phyloP scores from a whole-genome alignment of 2,888 invertebrate genomes.

The Meiosimyza platycephala region DNA sequence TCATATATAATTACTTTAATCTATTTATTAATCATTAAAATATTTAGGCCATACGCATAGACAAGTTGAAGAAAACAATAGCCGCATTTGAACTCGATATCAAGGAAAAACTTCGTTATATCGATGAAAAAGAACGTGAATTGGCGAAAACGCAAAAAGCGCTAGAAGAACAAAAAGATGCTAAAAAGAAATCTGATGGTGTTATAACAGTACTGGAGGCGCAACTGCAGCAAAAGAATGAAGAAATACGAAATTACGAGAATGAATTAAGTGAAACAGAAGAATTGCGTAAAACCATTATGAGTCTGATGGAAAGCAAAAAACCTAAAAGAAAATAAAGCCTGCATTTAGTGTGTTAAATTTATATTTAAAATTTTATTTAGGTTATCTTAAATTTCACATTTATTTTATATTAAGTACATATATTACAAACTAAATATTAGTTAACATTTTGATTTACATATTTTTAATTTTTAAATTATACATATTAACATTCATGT shows the following conservation, averaged over 20 bases:
- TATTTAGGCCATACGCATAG: conserved; percentile 56
- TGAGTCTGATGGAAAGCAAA: conserved; percentile 66
- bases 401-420: conserved; percentile 25
- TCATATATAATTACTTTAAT: not conserved
- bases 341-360: not conserved
- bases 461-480: conserved; percentile 7
- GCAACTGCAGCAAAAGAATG: conserved; percentile 64
- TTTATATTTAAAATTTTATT: conserved; percentile 32
- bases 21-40: not conserved
- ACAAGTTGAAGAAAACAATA: conserved; percentile 63
- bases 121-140: conserved; percentile 63
- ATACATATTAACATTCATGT: not conserved
- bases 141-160: conserved; percentile 59
- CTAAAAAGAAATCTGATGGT: conserved; percentile 62
- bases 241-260: conserved; percentile 61
- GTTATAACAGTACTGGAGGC: conserved; percentile 61
- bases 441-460: conserved; percentile 41
- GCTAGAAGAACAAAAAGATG: conserved; percentile 63
- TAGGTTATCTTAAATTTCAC: conserved; percentile 20
- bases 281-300: conserved; percentile 64
- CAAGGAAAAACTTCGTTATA: conserved; percentile 58
- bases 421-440: conserved; percentile 40
- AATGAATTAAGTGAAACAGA: conserved; percentile 64
- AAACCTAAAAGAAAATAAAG: conserved; percentile 61
- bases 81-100: conserved; percentile 60